Percentiles rank a stretch among this genome's conserved stretches.
phyloP scores from a whole-genome alignment of 1,140 invertebrate genomes.

The Drosophila pectinifera region DNA sequence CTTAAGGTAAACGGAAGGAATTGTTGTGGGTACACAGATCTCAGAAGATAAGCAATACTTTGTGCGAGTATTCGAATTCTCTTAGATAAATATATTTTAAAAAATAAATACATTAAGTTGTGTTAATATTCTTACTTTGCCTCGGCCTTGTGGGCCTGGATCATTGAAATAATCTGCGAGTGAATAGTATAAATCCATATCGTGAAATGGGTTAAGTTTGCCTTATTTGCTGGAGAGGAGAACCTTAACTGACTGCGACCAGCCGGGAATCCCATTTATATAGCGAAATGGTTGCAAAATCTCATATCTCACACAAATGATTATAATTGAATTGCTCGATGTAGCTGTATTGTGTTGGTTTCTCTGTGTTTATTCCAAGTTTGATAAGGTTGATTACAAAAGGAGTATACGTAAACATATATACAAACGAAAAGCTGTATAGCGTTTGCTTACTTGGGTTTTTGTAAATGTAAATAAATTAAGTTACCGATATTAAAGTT shows the following conservation, averaged over 20 bases:
- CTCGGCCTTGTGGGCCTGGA: not conserved
- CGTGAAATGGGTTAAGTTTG: not conserved
- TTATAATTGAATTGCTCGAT: constrained; percentile 9
- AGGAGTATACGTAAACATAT: too few relatives aligned
- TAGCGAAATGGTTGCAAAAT: constrained; percentile 6
- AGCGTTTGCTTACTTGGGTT: not conserved
- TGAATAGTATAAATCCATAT: constrained; percentile 52
- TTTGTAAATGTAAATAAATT: not conserved
- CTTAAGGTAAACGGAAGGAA: too few relatives aligned
- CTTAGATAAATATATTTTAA: not conserved
- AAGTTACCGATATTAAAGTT: not conserved
- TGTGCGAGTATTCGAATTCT: not conserved
- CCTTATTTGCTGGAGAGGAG: not conserved
- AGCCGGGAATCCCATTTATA: constrained; percentile 3
- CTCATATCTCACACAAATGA: constrained; percentile 6
- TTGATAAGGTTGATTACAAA: not conserved
- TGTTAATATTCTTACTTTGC: constrained; percentile 1
- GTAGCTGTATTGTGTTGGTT: not conserved
- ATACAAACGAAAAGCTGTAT: too few relatives aligned
- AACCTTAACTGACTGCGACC: constrained; percentile 2
- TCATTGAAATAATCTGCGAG: constrained; percentile 56
- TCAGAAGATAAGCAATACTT: too few relatives aligned
- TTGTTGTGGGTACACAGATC: too few relatives aligned
- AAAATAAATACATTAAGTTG: not conserved
- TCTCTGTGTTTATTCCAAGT: not conserved